Base-by-base conservation (phyloP, 2,113 vertebrate species). In the Callithrix jacchus region DNA sequence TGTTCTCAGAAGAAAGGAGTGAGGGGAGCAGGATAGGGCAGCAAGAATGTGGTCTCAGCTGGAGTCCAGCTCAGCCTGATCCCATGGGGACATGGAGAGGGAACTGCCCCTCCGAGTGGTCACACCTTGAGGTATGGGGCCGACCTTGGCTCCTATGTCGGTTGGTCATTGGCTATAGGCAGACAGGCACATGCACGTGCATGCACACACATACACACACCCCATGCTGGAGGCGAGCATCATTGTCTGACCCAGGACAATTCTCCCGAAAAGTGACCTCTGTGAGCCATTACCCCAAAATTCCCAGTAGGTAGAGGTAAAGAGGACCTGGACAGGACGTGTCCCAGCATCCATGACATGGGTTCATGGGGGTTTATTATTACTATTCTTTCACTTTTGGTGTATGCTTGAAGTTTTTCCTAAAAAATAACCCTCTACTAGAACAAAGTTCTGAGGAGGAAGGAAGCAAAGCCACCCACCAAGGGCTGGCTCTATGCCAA, bases 141-240 rank as follows among this genome's bases (percentile, higher is more conserved):
- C 61, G 79, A 32, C 54, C 66, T 77, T 40, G 58, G 12, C 49
- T 82, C 37, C 49, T 18, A 8, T 8, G 30, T 83, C 47, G 16
- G 52, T 70, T 1, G 23, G 32, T 70, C 13, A 17, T 9, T 54
- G 89, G 74, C 52, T 49, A 4, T 8, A 17, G 45, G 71, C 27
- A 21, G n/a, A 27, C 27, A 42, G 12, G 17, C 0, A 3, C 17
- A 0, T 5, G 23, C 27, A 56, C 2, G 2, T n/a, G 5, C 35
- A 1, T 54, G 3, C 49, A 71, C 70, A 3, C 30, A 35, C 21
- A 17, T 16, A 14, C 37, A 32, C 68, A 32, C 42, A 6, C 37
- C 16, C 35, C 9, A 17, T 2, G 3, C 20, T 56, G 71, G 27
- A 49, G 2, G n/a, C 9, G 1, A 14, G 21, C 58, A 0, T 42